Evolutionary conservation across 1,140 invertebrate species (phyloP).

Genomic region (Brachionus asplanchnoidis): DNA sequence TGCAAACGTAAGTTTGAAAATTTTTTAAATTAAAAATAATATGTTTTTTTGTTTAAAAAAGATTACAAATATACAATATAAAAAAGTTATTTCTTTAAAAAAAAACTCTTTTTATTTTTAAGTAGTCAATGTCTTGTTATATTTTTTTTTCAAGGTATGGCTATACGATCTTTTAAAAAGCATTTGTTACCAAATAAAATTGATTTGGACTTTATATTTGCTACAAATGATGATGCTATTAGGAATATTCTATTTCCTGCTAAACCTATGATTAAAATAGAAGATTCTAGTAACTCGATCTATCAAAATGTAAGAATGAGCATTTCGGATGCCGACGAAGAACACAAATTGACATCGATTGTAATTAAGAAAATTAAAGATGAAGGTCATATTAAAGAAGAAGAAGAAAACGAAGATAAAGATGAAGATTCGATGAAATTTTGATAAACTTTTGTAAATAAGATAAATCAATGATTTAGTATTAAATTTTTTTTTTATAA

Average conservation of each 20-base stretch:
- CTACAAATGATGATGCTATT: conserved; percentile 8
- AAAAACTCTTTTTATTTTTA: no score
- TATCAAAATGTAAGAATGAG: conserved; percentile 32
- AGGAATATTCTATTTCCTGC: not conserved
- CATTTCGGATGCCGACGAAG: not conserved
- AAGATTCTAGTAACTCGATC: not conserved
- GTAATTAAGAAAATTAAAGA: not conserved
- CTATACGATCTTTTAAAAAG: not conserved
- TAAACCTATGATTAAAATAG: not conserved
- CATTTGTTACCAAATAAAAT: not conserved
- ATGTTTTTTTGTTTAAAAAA: no score
- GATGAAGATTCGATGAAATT: no score
- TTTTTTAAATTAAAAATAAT: no score
- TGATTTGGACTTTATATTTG: conserved; percentile 11
- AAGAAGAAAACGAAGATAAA: not conserved
- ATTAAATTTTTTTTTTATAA: no score
- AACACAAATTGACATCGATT: not conserved
- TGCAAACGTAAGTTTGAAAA: conserved; percentile 10
- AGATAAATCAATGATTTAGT: no score
- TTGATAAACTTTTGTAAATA: no score
- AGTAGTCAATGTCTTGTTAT: not conserved
- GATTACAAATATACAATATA: not conserved
- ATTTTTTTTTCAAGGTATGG: not conserved
- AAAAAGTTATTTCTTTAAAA: no score
- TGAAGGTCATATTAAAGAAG: not conserved